Evolutionary conservation across 2,888 invertebrate genomes (phyloP).

Genomic region (Dyspetes luteomarginatus): DNA sequence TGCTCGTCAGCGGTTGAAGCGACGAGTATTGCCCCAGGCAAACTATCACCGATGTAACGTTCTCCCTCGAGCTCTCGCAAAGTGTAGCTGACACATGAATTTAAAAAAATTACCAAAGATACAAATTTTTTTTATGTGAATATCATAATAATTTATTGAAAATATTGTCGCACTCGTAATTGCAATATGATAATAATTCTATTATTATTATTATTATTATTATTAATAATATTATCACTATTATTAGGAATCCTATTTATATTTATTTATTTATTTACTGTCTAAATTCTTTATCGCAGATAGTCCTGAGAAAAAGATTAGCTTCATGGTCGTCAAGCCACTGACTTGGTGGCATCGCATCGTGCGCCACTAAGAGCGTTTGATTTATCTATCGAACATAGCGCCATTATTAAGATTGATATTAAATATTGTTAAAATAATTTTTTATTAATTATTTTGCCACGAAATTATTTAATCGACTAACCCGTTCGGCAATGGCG

Average conservation of each 20-base stretch:
- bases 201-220: too few relatives aligned
- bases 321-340: slow-evolving; percentile 71
- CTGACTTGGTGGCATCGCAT: slow-evolving; percentile 66
- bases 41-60: slow-evolving; percentile 73
- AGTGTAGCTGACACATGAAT: slow-evolving; percentile 72
- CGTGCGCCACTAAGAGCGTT: slow-evolving; percentile 74
- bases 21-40: slow-evolving; percentile 73
- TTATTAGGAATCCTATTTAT: too few relatives aligned
- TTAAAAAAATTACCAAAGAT: background rate
- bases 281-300: slow-evolving; percentile 76
- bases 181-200: background rate
- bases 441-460: background rate
- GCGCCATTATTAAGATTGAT: background rate
- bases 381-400: slow-evolving; percentile 74
- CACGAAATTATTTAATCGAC: background rate
- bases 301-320: slow-evolving; percentile 68
- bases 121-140: background rate
- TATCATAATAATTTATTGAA: too few relatives aligned
- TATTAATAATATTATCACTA: too few relatives aligned
- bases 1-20: slow-evolving; percentile 73
- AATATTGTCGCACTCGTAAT: too few relatives aligned
- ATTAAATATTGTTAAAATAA: background rate
- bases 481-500: slow-evolving; percentile 77
- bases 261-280: slow-evolving; percentile 69
- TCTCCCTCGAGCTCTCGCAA: slow-evolving; percentile 75